Base-by-base conservation (phyloP, 2,113 vertebrate species). In the Lamprologus sp. region DNA sequence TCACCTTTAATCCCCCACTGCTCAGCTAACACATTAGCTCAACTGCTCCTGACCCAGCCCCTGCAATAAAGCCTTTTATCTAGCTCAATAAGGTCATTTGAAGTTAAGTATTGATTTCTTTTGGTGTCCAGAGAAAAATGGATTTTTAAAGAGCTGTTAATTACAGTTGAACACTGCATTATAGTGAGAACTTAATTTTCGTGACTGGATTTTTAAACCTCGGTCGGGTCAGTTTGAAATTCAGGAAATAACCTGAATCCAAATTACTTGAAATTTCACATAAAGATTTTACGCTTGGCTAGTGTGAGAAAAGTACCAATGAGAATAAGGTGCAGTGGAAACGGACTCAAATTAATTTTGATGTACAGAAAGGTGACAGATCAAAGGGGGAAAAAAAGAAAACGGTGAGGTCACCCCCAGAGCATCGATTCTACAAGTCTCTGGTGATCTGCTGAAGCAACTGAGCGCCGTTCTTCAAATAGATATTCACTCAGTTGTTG, bases 101-200 rank as follows among this genome's bases (percentile, higher is more conserved):
- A 93, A 95, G 96, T 94, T 94, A 95, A 95, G 88, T 96, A 97
- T 97, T 91, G 96, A 96, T 96, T 96, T 93, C 92, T 93, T 95
- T 96, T 94, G 90, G 93, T 96, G 93, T 96, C 93, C 90, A 93
- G 92, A 93, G 93, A 92, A 94, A 94, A 94, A 96, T 95, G 88
- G 94, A 94, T 96, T 96, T 96, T 95, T 95, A 95, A 96, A 96
- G 94, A 94, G 95, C 93, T 93, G 93, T 96, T 96, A 95, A 95
- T 96, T 96, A 95, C 94, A 92, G 92, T 91, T 92, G 91, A 92
- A 92, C 92, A 93, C 91, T 90, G 82, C 84, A 93, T 92, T 93
- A 93, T 92, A 85, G 90, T 58, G 90, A 94, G 88, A 91, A 92
- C 91, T 91, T 92, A 92, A 92, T 95, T 94, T 95, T 89, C 9